Base-by-base conservation (phyloP, 2,797 vertebrate species). In the Babyrousa celebensis region DNA sequence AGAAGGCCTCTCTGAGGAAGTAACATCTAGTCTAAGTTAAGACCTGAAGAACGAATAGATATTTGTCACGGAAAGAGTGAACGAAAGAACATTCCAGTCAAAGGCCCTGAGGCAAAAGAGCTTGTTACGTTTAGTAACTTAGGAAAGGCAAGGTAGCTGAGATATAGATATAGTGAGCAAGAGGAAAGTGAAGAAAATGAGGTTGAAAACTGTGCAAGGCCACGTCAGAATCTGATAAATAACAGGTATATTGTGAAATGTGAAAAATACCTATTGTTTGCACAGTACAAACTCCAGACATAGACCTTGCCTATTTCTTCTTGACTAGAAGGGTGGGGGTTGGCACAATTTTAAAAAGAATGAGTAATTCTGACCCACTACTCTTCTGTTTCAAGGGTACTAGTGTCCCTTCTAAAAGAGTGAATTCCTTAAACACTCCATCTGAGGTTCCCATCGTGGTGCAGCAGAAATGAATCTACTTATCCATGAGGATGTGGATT, bases 1-100 rank as follows among this genome's bases (percentile, higher is more conserved):
- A 93, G 62, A 91, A 74, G 36, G 54, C 15, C 52, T 63, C 67
- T 75, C 48, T 36, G 67, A 96, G 48, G 60, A 67, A 65, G 52
- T 79, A 70, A 32, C 20, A 67, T 11, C 18, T 17, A 77, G 25
- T 15, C 23, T 74, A 67, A 83, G 12, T 9, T 9, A 18, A 85
- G 5, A 60, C 36, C 21, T 54, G 14, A 79, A 65, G 7, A 65
- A 65, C 29, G 48, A 52, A 8, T 14, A 60, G 62, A 12, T 68
- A 60, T 90, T 54, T 77, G 12, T 58, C 29, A 85, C n/a, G 20
- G 52, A 62, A 86, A 71, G 54, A 58, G 17, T 43, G 58, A 62
- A 72, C 36, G 67, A 91, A 83, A 65, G 8, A 75, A 70, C 56
- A 79, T 78, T 74, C 56, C 20, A 77, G 48, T 58, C 82, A 83